Evolutionary conservation across 1,140 invertebrate species (phyloP), one percentile per base, ranked within the genome.

Genomic region (Macrobrachium rosenbergii): DNA sequence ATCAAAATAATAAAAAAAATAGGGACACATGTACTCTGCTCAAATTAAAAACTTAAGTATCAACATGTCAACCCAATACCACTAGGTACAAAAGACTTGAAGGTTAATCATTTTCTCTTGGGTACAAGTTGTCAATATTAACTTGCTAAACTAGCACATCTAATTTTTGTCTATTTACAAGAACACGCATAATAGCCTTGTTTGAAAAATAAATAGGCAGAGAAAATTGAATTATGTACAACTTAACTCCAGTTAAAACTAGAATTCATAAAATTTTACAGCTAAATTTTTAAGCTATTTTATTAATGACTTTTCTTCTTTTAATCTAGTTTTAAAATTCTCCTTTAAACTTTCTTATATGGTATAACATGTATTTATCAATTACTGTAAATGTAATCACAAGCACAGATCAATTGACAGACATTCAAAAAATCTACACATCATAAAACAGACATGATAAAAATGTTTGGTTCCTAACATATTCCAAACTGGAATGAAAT

Each of bases 101-200:
- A 67, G 28, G 63, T 81, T 37, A 81, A 64, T 37, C 52, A 52
- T 52, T 37, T 28, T 80, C 59, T 45, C 64, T 45, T 81, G 79
- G 79, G 28, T 63, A 81, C 28, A 81, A 81, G 63, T 80, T 28
- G 60, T 80, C 78, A 81, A 64, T 64, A 81, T 43, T 23, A 67
- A 81, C 79, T 67, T 43, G 63, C 79, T 81, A 81, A 63, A 63
- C 79, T 81, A 81, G 79, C 79, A 81, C 79, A 81, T 81, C 79
- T 81, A 81, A 81, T 12, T 59, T 59, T 81, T 45, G 79, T 81
- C 62, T 81, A 81, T 81, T 60, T 81, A 81, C 79, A 81, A 67
- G 63, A 63, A 81, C 23, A 81, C 60, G 10, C 67, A 80, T 62
- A 81, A 64, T 81, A 81, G 64, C 23, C 45, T 43, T 81, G 63